Evolutionary conservation across 37 sponge, comb jelly and placozoan genomes (phyloP).

Genomic region (Mnemiopsis leidyi): DNA sequence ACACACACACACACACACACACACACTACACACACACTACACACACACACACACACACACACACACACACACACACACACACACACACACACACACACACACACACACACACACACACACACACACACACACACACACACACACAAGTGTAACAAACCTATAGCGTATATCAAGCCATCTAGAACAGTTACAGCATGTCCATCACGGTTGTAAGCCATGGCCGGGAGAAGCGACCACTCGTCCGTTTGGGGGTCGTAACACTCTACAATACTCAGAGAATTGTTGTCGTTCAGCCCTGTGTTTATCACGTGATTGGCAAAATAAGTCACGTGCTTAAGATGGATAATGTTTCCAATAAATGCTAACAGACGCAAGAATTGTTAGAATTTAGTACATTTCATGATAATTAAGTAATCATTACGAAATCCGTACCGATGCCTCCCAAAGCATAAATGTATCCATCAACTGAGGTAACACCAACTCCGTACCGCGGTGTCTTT

Average conservation of each 20-base stretch:
- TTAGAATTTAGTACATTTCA: too few relatives aligned
- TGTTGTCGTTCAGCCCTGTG: slow-evolving; percentile 57
- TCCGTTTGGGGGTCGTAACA: slow-evolving; percentile 63
- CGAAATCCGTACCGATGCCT: too few relatives aligned
- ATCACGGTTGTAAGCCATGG: slow-evolving; percentile 57
- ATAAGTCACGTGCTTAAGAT: neutral
- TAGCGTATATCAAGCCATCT: slow-evolving; percentile 61
- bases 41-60: too few relatives aligned
- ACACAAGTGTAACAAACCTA: slow-evolving; percentile 38
- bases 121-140: too few relatives aligned
- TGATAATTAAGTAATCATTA: too few relatives aligned
- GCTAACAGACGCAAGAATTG: too few relatives aligned
- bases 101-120: too few relatives aligned
- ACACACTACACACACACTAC: too few relatives aligned
- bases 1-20: too few relatives aligned
- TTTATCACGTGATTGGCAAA: neutral
- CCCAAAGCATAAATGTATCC: slow-evolving; percentile 61
- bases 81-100: too few relatives aligned
- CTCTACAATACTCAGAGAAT: slow-evolving; percentile 42
- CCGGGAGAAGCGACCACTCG: slow-evolving; percentile 6
- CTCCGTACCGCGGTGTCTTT: slow-evolving; percentile 52
- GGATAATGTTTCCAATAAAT: neutral
- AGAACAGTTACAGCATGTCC: slow-evolving; percentile 56
- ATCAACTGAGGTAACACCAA: slow-evolving; percentile 52
- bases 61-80: too few relatives aligned